Conservation (phyloP, 30 jellyfish, hydroid and myxozoan genomes). For the Turritopsis dohrnii region DNA sequence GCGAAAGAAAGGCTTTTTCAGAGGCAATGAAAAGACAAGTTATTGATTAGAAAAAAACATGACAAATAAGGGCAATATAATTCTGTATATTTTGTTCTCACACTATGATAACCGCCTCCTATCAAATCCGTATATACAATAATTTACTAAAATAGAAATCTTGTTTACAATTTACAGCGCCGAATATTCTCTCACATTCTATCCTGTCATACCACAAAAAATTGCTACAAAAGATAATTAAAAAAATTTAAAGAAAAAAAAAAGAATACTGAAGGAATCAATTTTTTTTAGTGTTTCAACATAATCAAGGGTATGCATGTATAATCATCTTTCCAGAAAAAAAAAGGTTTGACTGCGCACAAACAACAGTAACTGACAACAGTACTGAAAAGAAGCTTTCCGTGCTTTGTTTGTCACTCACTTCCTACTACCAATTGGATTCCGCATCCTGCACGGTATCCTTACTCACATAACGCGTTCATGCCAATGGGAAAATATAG, state of each 20-base stretch:
- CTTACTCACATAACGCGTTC: neutral
- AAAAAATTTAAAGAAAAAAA: neutral
- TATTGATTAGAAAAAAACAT: too few species aligned
- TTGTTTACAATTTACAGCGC: constrained; percentile 2
- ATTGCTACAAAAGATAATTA: neutral
- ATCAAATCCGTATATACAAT: constrained; percentile 13
- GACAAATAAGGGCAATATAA: neutral
- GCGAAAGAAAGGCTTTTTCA: neutral
- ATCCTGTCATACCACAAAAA: neutral
- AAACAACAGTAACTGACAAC: neutral
- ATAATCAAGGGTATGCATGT: neutral
- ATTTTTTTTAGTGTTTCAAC: neutral
- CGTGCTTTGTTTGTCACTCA: neutral
- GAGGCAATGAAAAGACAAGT: neutral
- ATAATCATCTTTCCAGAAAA: neutral
- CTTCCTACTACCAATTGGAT: neutral
- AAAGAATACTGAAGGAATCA: neutral
- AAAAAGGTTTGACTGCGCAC: too few species aligned
- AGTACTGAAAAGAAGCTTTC: neutral
- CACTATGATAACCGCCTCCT: neutral
- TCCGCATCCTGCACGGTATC: neutral
- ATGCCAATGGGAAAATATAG: neutral
- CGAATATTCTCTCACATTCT: neutral
- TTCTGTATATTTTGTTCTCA: neutral
- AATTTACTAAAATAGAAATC: constrained; percentile 9